These are phyloP conservation scores for Anoplius nigerrimus DNA, from an alignment of 2,888 invertebrate species.

Conservation along the genomic window DNA sequence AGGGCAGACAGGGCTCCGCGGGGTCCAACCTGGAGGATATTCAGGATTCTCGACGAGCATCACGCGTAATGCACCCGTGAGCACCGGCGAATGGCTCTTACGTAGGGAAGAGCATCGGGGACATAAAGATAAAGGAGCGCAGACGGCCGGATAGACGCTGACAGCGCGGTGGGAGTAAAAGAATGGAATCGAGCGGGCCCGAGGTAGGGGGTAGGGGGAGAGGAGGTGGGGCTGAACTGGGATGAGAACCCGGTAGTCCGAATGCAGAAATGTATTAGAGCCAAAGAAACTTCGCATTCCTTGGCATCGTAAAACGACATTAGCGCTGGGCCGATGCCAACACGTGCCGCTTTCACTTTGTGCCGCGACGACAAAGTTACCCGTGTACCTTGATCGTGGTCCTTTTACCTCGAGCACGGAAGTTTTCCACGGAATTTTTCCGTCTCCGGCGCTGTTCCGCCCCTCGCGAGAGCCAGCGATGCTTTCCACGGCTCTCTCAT, in stretches of 20 bases:
- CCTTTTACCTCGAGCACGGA: conserved; percentile 16
- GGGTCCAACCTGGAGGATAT: no score
- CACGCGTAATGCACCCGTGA: no score
- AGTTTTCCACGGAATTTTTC: neutral
- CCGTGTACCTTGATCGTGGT: conserved; percentile 27
- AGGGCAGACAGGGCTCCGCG: no score
- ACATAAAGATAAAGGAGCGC: conserved; percentile 1
- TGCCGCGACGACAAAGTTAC: conserved; percentile 24
- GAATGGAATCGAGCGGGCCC: neutral
- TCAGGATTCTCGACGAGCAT: no score
- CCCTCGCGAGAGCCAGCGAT: neutral
- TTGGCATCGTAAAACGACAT: conserved; percentile 35
- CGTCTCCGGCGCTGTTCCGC: neutral
- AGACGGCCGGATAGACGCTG: conserved; percentile 10
- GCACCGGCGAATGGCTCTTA: no score
- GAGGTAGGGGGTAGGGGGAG: neutral
- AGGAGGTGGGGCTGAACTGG: neutral
- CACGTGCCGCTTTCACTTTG: conserved; percentile 41
- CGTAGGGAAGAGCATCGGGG: neutral
- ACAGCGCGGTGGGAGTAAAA: neutral
- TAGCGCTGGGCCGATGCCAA: conserved; percentile 46
- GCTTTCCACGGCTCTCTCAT: neutral
- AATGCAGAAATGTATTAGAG: conserved; percentile 30
- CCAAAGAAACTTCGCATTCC: conserved; percentile 34
- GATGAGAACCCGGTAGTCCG: neutral